Conservation (phyloP, 2,113 vertebrate species). For the Neodontobutis hainanensis region DNA sequence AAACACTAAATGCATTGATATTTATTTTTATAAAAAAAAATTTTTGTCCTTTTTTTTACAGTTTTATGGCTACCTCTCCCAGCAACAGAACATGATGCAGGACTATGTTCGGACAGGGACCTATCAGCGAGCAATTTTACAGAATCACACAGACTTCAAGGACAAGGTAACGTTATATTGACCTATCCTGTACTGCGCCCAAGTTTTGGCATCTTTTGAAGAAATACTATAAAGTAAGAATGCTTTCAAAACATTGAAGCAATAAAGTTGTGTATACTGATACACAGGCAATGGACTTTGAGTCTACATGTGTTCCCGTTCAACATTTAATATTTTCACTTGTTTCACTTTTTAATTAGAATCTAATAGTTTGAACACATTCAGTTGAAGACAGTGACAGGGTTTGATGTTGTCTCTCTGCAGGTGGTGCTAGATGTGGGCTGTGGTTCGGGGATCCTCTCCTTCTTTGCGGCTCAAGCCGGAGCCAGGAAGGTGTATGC, state of each 20-base stretch:
- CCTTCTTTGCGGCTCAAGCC: conserved; percentile 94
- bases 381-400: background rate
- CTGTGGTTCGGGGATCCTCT: conserved; percentile 94
- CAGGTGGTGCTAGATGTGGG: conserved; percentile 95
- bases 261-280: too few relatives aligned
- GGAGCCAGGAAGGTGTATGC: conserved; percentile 95
- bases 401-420: background rate
- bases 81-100: conserved; percentile 99
- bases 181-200: too few relatives aligned
- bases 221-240: too few relatives aligned
- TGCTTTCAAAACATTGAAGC: too few relatives aligned
- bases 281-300: too few relatives aligned
- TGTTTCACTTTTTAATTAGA: too few relatives aligned
- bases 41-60: conserved; percentile 47
- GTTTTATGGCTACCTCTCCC: conserved; percentile 99
- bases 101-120: conserved; percentile 97
- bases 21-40: too few relatives aligned
- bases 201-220: too few relatives aligned
- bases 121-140: conserved; percentile 94
- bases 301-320: too few relatives aligned
- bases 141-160: conserved; percentile 96
- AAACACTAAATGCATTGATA: background rate
- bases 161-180: conserved; percentile 84
- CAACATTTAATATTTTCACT: too few relatives aligned
- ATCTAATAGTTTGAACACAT: too few relatives aligned